Percentiles rank a stretch among this genome's conserved stretches.
phyloP scores from a whole-genome alignment of 1,140 invertebrate species.

The Tetramorium parvispinum region DNA sequence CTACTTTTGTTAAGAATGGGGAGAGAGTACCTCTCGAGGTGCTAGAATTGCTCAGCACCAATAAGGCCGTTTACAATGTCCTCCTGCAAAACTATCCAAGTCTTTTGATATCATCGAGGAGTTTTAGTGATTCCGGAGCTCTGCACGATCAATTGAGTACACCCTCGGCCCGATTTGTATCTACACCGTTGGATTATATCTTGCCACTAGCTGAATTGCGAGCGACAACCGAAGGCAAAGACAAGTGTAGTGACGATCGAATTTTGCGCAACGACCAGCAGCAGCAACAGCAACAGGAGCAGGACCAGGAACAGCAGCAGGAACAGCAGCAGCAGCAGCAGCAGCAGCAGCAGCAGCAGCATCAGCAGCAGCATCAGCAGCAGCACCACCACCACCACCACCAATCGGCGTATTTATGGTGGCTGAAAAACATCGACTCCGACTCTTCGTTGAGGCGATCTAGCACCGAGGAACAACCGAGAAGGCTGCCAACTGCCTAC shows the following conservation, averaged over 20 bases:
- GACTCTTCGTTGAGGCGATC: slow-evolving; percentile 82
- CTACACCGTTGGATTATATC: slow-evolving; percentile 36
- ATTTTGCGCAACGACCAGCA: neutral
- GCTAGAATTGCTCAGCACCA: slow-evolving; percentile 89
- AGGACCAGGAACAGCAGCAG: slow-evolving; percentile 58
- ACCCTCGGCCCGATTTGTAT: slow-evolving; percentile 73
- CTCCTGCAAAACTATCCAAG: slow-evolving; percentile 91
- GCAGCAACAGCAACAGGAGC: neutral
- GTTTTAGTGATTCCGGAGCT: slow-evolving; percentile 89
- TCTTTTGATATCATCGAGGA: slow-evolving; percentile 89
- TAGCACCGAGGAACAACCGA: slow-evolving; percentile 81
- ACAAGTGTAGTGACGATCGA: slow-evolving; percentile 65
- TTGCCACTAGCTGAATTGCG: slow-evolving; percentile 65
- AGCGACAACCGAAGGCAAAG: slow-evolving; percentile 22
- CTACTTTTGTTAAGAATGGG: slow-evolving; percentile 92
- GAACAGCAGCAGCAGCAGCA: slow-evolving; percentile 71
- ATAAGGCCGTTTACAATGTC: slow-evolving; percentile 90
- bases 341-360: slow-evolving; percentile 13
- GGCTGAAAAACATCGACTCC: slow-evolving; percentile 85
- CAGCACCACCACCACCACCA: neutral
- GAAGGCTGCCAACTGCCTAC: slow-evolving; percentile 87
- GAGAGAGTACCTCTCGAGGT: slow-evolving; percentile 92
- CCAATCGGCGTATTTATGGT: slow-evolving; percentile 85
- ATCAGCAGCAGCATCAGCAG: neutral
- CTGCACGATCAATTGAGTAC: slow-evolving; percentile 78